Conservation (phyloP, 2,113 vertebrate genomes). For the Aspiorhynchus laticeps region DNA sequence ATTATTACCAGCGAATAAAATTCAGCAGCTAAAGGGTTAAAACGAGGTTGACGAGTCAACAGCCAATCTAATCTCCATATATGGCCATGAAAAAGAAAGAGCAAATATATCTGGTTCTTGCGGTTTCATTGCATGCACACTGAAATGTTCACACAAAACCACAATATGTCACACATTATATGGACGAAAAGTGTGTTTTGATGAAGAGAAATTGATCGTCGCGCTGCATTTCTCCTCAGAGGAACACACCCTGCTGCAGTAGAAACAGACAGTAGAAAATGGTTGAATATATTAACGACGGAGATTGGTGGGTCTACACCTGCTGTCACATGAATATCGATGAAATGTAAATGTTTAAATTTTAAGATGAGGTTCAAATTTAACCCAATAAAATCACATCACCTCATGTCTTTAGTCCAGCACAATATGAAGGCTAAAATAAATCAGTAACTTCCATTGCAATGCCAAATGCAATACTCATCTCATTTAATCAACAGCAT, state of each 20-base stretch:
- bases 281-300: background rate
- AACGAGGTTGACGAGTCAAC: constrained; percentile 70
- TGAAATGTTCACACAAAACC: background rate
- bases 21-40: constrained; percentile 76
- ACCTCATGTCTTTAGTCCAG: background rate
- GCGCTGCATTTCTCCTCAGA: constrained; percentile 59
- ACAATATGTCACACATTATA: background rate
- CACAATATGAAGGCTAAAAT: background rate
- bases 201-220: constrained; percentile 5
- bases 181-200: background rate
- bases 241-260: constrained; percentile 77
- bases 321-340: background rate
- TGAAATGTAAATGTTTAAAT: background rate
- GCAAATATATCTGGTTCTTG: constrained; percentile 56
- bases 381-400: background rate
- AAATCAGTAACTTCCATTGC: background rate
- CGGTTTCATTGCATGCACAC: background rate
- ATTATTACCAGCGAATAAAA: constrained; percentile 41
- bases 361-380: background rate
- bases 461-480: background rate
- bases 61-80: constrained; percentile 79
- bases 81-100: constrained; percentile 74
- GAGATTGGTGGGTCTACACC: background rate
- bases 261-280: constrained; percentile 65
- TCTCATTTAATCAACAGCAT: background rate